Evolutionary conservation across 2,888 invertebrate genomes (phyloP), one percentile per base, ranked within the genome.

Genomic region (Hirtodrosophila duncani): DNA sequence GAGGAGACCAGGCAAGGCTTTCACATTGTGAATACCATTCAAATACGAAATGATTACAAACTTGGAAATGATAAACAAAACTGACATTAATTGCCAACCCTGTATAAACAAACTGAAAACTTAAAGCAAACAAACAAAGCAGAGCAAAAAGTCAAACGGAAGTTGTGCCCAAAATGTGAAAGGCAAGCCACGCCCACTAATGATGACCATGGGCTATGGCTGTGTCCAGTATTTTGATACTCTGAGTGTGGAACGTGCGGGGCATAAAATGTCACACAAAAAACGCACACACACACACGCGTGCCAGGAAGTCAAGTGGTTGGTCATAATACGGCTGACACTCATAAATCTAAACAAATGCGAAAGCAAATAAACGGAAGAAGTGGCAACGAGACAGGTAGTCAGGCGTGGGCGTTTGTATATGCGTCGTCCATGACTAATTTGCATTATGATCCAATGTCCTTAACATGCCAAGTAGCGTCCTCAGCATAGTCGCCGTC

Each of bases 261-360:
- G 67, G 65, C 67, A 75, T 65, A 55, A 69, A 69, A 67, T 72
- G 72, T 75, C 63, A 52, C 55, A 56, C 56, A 48, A 24, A 17
- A 29, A 38, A 31, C 9, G 34, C 44, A 45, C 50, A 55, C 41
- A 26, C 39, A 30, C 71, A 63, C 59, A 81, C 80, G 77, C 80
- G 80, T 81, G 80, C 44, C 80, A 79, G 80, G 81, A 80, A 80
- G 81, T 81, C 81, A 80, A 80, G 77, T 79, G 79, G 75, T 79
- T 79, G 65, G 74, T 66, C 74, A 70, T 68, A 74, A 71, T 74
- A 69, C 78, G 71, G 62, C 67, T 74, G 74, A 77, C 78, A 69
- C 77, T 74, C 71, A 75, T 77, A 77, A 75, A 77, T 75, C 74
- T 68, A 71, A 69, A 65, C 74, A 77, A 75, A 75, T 75, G 74